Percentiles rank a stretch among this genome's conserved stretches.
These are phyloP conservation scores for Eulemur rubriventer DNA, from an alignment of 2,797 vertebrate species.

Conservation along the genomic window DNA sequence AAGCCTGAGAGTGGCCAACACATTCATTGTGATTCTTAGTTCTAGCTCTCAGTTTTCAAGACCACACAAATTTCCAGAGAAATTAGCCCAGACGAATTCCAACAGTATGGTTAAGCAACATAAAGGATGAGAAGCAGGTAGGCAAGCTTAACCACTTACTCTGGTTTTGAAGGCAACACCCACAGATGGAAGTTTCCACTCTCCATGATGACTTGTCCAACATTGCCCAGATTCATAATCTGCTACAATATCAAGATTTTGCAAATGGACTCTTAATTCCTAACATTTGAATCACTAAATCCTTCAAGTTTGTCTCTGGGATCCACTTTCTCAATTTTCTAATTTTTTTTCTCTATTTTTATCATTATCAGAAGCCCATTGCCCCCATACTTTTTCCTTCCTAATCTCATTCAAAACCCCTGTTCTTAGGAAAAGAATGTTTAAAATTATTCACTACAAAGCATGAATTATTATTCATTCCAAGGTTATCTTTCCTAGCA, in stretches of 20 bases:
- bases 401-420: background rate
- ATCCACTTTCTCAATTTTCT: background rate
- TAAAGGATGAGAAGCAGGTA: background rate
- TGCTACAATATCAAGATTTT: background rate
- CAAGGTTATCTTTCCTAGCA: background rate
- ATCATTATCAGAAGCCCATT: constrained; percentile 12
- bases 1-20: background rate
- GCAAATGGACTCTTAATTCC: background rate
- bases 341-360: background rate
- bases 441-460: background rate
- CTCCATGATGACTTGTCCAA: background rate
- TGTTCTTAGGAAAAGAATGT: background rate
- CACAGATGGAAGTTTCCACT: background rate
- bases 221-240: background rate
- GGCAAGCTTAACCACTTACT: background rate
- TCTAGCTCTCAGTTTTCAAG: background rate
- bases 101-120: background rate
- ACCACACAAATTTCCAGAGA: background rate
- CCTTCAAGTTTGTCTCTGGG: background rate
- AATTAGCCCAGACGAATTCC: background rate
- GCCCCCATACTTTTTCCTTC: background rate
- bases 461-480: background rate
- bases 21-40: background rate
- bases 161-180: background rate
- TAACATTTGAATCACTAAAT: background rate